Base-by-base conservation (phyloP, 2,797 vertebrate genomes). In the Neoniphon sammara region DNA sequence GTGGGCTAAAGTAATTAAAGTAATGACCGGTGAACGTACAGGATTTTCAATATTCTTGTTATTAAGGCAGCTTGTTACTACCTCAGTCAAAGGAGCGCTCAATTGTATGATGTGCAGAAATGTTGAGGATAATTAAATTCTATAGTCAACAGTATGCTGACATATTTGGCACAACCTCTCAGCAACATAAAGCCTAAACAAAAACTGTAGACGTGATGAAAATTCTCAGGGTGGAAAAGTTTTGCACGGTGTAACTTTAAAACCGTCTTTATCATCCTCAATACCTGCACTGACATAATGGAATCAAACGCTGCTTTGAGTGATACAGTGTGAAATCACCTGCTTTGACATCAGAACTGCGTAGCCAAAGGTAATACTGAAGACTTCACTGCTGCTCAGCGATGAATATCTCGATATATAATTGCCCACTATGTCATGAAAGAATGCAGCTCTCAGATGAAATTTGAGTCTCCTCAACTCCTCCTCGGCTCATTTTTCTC, bases 291-390 rank as follows among this genome's bases (percentile, higher is more conserved):
- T 2, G 34, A 25, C 15, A 44, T 61, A 71, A 82, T 80, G 44
- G 85, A 80, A 81, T 87, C 82, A 85, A 76, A 78, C 27, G 75
- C 78, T 46, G 15, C 58, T 57, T 55, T 64, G 53, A 60, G 39
- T 52, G 30, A 49, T 36, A 18, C 67, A 25, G 39, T 83, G 81
- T 76, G 62, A 78, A 80, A 79, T 58, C 62, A 74, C 70, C 73
- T 57, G 47, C 70, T 77, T 78, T 5, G 1, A 77, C 77, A 78
- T 85, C 78, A 86, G 77, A 87, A 46, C 80, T 57, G 81, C 73
- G 56, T 42, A 3, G 39, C 39, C 39, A 42, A 42, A 42, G 39
- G 39, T 11, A 42, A 42, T 11, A 42, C 11, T 42, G 76, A 78
- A 53, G 64, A 66, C 60, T 17, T 66, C 73, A 30, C 64, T 8